A percentile compares a stretch with the other conserved stretches of the same genome.
Conservation (phyloP, 37 sponge, comb jelly and placozoan species). For the Halisarca cf. caerulea region DNA sequence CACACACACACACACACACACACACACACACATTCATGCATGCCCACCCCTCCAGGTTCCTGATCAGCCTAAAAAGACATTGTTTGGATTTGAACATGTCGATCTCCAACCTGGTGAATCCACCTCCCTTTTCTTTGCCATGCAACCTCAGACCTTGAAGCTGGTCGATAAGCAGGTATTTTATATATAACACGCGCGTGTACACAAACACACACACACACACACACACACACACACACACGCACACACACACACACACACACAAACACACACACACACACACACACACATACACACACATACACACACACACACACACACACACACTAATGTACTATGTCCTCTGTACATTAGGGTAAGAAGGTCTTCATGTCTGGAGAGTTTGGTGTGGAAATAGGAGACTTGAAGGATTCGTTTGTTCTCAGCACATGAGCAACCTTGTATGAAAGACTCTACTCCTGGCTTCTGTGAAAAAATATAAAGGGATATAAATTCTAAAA, state of each 20-base stretch:
- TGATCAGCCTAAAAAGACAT: constrained; percentile 62
- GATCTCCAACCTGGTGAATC: constrained; percentile 52
- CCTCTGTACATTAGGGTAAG: constrained; percentile 13
- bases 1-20: too few relatives aligned
- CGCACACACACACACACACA: too few relatives aligned
- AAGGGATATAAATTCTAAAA: too few relatives aligned
- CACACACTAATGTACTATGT: background rate
- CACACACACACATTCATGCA: too few relatives aligned
- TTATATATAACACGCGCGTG: too few relatives aligned
- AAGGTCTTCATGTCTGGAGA: constrained; percentile 29
- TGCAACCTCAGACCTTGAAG: constrained; percentile 31
- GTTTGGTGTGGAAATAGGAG: constrained; percentile 37
- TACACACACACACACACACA: background rate
- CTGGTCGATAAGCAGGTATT: constrained; percentile 44
- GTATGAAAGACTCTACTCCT: too few relatives aligned
- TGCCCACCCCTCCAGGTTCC: constrained; percentile 26
- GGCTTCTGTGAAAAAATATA: too few relatives aligned
- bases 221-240: too few relatives aligned
- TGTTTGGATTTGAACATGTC: constrained; percentile 77
- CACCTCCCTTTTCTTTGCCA: constrained; percentile 55
- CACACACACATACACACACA: too few relatives aligned
- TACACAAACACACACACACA: too few relatives aligned
- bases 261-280: too few relatives aligned
- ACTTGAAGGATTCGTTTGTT: constrained; percentile 10
- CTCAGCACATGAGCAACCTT: background rate